A percentile compares a stretch with the other conserved stretches of the same genome.
Conservation (phyloP, 2,797 vertebrate genomes). For the Heliangelus exortis region DNA sequence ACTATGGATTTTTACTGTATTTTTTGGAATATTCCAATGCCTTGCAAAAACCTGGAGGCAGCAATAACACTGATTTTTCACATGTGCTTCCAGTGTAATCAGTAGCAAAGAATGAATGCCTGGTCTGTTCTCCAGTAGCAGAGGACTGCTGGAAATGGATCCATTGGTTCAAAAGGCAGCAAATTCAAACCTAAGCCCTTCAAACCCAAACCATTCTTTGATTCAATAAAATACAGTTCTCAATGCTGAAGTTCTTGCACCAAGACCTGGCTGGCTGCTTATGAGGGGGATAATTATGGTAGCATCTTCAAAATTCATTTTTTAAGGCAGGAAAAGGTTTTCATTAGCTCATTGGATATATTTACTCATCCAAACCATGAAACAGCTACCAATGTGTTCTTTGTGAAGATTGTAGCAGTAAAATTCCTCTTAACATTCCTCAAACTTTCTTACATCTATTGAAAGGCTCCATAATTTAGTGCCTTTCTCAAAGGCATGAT, state of each 20-base stretch:
- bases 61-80: not conserved
- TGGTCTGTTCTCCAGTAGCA: not conserved
- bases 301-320: not conserved
- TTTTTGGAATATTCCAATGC: not conserved
- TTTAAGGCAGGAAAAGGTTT: not conserved
- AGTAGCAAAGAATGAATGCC: not conserved
- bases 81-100: not conserved
- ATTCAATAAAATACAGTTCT: not conserved
- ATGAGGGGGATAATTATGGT: not conserved
- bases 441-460: not conserved
- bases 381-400: not conserved
- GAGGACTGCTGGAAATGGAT: not conserved
- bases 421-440: constrained; percentile 30
- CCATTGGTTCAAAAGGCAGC: not conserved
- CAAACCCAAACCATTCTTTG: too few relatives aligned
- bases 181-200: too few relatives aligned
- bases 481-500: constrained; percentile 53
- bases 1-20: not conserved
- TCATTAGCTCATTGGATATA: not conserved
- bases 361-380: not conserved
- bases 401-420: not conserved
- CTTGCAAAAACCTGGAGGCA: not conserved
- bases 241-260: not conserved
- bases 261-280: not conserved
- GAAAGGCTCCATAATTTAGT: constrained; percentile 20